Percentiles rank a stretch among this genome's conserved stretches.
Conservation (phyloP, 1,140 invertebrate species). For the Lysiphlebus fabarum region DNA sequence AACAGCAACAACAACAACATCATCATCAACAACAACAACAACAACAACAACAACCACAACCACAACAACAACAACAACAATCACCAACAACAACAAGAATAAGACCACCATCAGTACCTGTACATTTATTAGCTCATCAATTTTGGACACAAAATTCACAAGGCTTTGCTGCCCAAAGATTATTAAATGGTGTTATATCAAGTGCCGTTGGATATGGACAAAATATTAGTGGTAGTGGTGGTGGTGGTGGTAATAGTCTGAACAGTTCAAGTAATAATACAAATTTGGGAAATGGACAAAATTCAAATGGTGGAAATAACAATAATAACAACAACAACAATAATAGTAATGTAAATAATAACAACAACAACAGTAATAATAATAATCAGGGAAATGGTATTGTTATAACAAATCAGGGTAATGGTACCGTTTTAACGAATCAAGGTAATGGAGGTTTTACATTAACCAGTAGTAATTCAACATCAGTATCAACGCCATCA, state of each 20-base stretch:
- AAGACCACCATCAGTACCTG: constrained; percentile 51
- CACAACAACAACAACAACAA: constrained; percentile 42
- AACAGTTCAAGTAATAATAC: no score
- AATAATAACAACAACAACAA: constrained; percentile 26
- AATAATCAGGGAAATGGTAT: constrained; percentile 38
- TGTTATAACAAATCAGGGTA: constrained; percentile 33
- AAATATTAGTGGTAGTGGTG: constrained; percentile 35
- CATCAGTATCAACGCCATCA: constrained; percentile 5
- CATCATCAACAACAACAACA: constrained; percentile 44
- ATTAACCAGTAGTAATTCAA: constrained; percentile 14
- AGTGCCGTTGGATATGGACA: constrained; percentile 53
- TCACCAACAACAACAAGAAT: constrained; percentile 49
- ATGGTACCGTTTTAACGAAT: constrained; percentile 40
- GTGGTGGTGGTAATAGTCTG: background rate
- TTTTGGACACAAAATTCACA: constrained; percentile 54
- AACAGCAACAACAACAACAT: constrained; percentile 49
- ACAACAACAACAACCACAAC: constrained; percentile 49
- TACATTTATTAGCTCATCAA: constrained; percentile 52
- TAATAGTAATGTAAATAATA: constrained; percentile 17
- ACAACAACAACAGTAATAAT: constrained; percentile 17
- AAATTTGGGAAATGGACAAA: no score
- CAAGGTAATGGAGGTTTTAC: no score
- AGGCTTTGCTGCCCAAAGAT: constrained; percentile 55
- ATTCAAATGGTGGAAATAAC: constrained; percentile 13
- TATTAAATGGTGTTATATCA: constrained; percentile 52